Conservation (phyloP, 2,888 invertebrate genomes). For the Onchidella celtica region DNA sequence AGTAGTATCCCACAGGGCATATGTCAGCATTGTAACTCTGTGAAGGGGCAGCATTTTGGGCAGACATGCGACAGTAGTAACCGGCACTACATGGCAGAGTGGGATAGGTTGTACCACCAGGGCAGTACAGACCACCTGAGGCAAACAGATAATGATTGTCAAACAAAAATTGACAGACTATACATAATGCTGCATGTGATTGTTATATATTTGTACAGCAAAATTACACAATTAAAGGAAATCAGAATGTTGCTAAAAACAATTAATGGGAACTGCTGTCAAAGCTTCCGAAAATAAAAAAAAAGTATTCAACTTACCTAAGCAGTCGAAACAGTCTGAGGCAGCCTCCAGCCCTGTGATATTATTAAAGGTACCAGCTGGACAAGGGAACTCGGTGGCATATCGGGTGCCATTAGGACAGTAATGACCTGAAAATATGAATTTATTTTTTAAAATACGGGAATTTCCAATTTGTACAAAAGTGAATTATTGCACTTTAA, state of each 20-base stretch:
- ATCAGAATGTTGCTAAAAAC: no score
- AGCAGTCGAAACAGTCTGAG: slow-evolving; percentile 70
- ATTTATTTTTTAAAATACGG: neutral
- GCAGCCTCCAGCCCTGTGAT: slow-evolving; percentile 66
- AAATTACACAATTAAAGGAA: no score
- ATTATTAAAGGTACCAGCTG: slow-evolving; percentile 74
- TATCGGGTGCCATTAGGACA: slow-evolving; percentile 70
- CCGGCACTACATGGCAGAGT: slow-evolving; percentile 68
- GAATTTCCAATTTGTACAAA: neutral
- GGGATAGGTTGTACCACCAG: slow-evolving; percentile 71
- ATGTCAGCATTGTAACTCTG: slow-evolving; percentile 70
- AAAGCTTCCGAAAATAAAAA: no score
- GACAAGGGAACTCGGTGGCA: slow-evolving; percentile 67
- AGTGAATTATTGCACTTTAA: neutral
- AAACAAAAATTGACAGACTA: neutral
- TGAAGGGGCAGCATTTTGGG: slow-evolving; percentile 69
- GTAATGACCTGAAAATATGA: slow-evolving; percentile 65
- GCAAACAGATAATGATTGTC: neutral
- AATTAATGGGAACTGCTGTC: no score
- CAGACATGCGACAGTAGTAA: slow-evolving; percentile 71
- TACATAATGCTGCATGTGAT: no score
- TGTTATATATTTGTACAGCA: no score
- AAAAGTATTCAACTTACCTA: slow-evolving; percentile 65
- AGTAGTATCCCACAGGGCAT: slow-evolving; percentile 77
- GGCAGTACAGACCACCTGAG: slow-evolving; percentile 73